Evolutionary conservation across 2,797 vertebrate genomes (phyloP), one percentile per base, ranked within the genome.

Genomic region (Tenualosa thibaudeaui): DNA sequence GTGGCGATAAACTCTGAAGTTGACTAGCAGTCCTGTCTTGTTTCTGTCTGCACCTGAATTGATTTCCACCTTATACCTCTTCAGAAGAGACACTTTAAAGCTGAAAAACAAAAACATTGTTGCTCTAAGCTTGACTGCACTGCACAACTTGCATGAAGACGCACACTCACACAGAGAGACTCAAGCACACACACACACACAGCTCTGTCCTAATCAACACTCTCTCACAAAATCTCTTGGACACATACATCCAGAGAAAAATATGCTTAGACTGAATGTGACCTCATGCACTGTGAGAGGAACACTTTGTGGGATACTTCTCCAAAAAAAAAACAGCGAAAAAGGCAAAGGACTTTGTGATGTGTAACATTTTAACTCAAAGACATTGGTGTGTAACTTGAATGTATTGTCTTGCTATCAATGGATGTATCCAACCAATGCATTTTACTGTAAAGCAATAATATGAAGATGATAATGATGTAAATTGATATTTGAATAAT

Each of bases 401-500:
- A 92, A 92, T 92, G 91, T 92, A 92, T 88, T 88, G 91, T 92
- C 89, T 91, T 92, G 91, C 89, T 89, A 88, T 91, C 85, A 90
- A 89, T 91, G 88, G 90, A 90, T 91, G 91, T 91, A 90, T 90
- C 84, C 81, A 90, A 91, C 86, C 90, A 91, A 90, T 89, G 89
- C 90, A 90, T 92, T 92, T 92, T 89, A 91, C 85, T 92, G 90
- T 91, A 89, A 91, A 91, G 91, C 91, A 92, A 92, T 92, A 92
- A 92, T 89, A 84, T 89, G 71, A 86, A 85, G 68, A 53, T 60
- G 51, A 82, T 83, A 83, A 83, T 65, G 65, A 89, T 87, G 82
- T 88, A 89, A 53, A 83, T 87, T 68, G 83, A 86, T 89, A 89
- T 89, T 88, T 89, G 49, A 90, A 88, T 84, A 71, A 84, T 87